These are phyloP conservation scores for Halichondria panicea DNA, from an alignment of 37 sponge, comb jelly and placozoan genomes.

Conservation along the genomic window DNA sequence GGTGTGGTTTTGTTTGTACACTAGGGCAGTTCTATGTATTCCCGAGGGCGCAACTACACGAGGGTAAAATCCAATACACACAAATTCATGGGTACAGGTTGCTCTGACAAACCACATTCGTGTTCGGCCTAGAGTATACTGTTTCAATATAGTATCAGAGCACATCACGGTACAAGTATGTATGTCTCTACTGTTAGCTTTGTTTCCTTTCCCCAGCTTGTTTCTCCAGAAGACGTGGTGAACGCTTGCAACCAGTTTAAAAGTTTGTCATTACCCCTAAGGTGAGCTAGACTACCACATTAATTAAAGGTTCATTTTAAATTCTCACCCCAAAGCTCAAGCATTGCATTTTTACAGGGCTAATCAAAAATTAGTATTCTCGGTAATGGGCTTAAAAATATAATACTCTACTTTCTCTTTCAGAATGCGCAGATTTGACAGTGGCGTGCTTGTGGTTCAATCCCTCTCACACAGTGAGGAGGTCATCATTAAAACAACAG, in stretches of 20 bases:
- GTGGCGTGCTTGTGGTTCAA: slow-evolving; percentile 90
- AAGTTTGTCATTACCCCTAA: slow-evolving; percentile 58
- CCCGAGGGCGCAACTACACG: too few relatives aligned
- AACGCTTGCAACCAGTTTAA: slow-evolving; percentile 93
- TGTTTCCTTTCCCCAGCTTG: slow-evolving; percentile 46
- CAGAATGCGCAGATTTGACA: slow-evolving; percentile 84
- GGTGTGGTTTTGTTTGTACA: too few relatives aligned
- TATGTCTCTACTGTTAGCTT: neutral
- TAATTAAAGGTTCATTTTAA: neutral
- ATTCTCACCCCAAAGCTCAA: neutral
- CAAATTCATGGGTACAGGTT: too few relatives aligned
- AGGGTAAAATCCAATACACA: too few relatives aligned
- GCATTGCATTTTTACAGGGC: neutral
- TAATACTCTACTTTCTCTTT: neutral
- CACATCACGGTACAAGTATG: neutral
- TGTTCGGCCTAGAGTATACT: too few relatives aligned
- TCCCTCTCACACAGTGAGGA: slow-evolving; percentile 74
- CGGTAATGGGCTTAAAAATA: neutral
- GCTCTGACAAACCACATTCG: too few relatives aligned
- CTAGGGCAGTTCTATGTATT: too few relatives aligned
- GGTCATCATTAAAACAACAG: slow-evolving; percentile 50
- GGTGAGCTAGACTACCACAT: slow-evolving; percentile 28
- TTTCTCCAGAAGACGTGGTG: slow-evolving; percentile 95
- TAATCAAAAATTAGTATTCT: neutral
- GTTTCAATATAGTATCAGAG: neutral